phyloP scores from a whole-genome alignment of 2,888 invertebrate genomes.

The Eledone cirrhosa region DNA sequence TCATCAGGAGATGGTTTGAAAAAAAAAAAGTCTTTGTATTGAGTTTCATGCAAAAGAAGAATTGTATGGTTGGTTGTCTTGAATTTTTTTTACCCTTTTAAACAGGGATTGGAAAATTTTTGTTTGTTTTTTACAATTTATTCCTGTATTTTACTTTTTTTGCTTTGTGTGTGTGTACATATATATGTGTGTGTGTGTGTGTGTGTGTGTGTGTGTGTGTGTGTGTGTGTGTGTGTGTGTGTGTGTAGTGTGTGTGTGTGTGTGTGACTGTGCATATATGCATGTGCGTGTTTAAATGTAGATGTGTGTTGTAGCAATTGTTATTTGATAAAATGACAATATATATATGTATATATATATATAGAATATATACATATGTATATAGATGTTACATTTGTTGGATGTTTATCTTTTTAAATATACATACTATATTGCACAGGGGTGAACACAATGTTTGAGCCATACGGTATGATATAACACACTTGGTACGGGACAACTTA shows the following conservation, averaged over 20 bases:
- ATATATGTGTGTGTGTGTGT: too few relatives aligned
- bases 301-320: too few relatives aligned
- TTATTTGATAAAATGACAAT: too few relatives aligned
- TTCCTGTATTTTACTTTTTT: background rate
- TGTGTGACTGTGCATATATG: background rate
- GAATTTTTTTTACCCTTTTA: background rate
- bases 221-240: too few relatives aligned
- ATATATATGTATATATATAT: too few relatives aligned
- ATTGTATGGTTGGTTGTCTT: background rate
- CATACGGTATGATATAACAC: background rate
- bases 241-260: too few relatives aligned
- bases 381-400: too few relatives aligned
- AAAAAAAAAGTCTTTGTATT: background rate
- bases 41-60: too few relatives aligned
- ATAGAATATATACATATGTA: too few relatives aligned
- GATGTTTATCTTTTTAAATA: too few relatives aligned
- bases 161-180: too few relatives aligned
- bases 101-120: background rate
- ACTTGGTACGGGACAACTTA: background rate
- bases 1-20: background rate
- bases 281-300: constrained; percentile 7
- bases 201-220: too few relatives aligned
- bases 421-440: constrained; percentile 21
- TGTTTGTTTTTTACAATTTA: background rate
- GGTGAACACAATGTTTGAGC: constrained; percentile 3